Percentiles rank a stretch among this genome's conserved stretches.
Conservation (phyloP, 2,888 invertebrate genomes). For the Halictus ligatus region DNA sequence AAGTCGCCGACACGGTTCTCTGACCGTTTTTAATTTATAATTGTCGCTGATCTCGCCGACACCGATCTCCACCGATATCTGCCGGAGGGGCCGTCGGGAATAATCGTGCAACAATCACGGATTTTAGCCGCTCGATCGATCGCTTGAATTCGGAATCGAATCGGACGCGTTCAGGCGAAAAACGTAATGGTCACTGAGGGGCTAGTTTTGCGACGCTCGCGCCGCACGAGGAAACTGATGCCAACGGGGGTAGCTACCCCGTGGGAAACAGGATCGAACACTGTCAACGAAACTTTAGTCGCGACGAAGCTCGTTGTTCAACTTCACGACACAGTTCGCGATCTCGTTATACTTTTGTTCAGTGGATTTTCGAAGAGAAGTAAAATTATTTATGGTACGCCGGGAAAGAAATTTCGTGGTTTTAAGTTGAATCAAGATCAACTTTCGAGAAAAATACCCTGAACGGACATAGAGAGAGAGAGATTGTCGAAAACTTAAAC, state of each 20-base stretch:
- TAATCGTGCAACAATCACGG: constrained; percentile 21
- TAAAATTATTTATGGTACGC: background rate
- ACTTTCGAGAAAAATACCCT: background rate
- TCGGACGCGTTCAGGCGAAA: background rate
- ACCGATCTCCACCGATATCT: constrained; percentile 7
- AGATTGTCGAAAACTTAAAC: background rate
- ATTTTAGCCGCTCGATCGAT: background rate
- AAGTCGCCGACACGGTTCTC: constrained; percentile 11
- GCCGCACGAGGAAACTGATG: background rate
- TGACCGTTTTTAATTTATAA: constrained; percentile 44
- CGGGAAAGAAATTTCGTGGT: background rate
- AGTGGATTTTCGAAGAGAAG: background rate
- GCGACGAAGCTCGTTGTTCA: background rate
- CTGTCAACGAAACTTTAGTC: background rate
- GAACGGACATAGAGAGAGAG: background rate
- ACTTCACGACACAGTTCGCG: background rate
- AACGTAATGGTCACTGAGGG: background rate
- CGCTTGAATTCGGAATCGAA: background rate
- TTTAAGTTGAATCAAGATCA: background rate
- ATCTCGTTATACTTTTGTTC: background rate
- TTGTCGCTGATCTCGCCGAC: constrained; percentile 7
- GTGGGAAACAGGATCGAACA: background rate
- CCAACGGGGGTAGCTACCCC: background rate
- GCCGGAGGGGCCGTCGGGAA: background rate
- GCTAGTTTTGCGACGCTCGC: background rate